phyloP scores from a whole-genome alignment of 1,140 invertebrate genomes.

The Drosophila ogumai region DNA sequence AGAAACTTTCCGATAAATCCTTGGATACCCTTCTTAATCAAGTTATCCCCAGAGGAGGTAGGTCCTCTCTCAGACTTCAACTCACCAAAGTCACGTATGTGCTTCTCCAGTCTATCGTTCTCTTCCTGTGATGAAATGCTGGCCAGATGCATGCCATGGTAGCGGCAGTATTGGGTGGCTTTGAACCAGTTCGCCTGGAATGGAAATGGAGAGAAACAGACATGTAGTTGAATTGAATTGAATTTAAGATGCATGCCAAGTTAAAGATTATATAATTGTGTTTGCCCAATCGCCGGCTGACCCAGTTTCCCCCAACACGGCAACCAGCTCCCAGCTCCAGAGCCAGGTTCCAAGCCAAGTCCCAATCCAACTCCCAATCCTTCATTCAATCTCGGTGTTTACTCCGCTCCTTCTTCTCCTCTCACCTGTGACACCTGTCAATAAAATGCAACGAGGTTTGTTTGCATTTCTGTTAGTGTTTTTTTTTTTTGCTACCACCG shows the following conservation, averaged over 20 bases:
- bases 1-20: neutral
- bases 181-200: constrained; percentile 96
- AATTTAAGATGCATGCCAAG: constrained; percentile 47
- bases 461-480: constrained; percentile 34
- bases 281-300: constrained; percentile 43
- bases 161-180: constrained; percentile 95
- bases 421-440: constrained; percentile 48
- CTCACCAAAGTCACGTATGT: constrained; percentile 92
- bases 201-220: constrained; percentile 7
- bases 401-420: neutral
- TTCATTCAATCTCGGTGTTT: constrained; percentile 22
- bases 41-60: neutral
- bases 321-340: constrained; percentile 10
- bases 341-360: constrained; percentile 9
- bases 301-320: constrained; percentile 23
- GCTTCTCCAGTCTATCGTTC: constrained; percentile 93
- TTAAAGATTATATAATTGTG: constrained; percentile 55
- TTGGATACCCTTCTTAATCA: neutral
- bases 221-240: constrained; percentile 35
- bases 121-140: constrained; percentile 95
- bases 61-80: constrained; percentile 1
- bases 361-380: constrained; percentile 2
- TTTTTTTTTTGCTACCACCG: constrained; percentile 1
- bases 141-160: constrained; percentile 96
- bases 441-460: constrained; percentile 54